Conservation (phyloP, 2,797 vertebrate species). For the Malacoctenus gilli region DNA sequence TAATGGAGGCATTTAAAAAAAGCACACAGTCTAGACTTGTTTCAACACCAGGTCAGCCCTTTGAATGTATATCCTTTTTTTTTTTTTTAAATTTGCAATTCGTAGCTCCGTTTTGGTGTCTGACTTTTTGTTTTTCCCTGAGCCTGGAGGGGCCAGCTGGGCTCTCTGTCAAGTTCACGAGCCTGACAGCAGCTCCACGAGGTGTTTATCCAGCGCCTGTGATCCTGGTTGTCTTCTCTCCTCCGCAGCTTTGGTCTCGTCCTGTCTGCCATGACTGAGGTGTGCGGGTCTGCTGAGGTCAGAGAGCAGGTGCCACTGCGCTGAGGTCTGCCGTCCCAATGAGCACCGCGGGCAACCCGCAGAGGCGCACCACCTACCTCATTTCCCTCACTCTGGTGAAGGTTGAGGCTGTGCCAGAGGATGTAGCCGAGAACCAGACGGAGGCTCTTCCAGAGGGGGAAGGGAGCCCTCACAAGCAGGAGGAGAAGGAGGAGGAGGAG, state of each 20-base stretch:
- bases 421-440: conserved; percentile 69
- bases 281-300: conserved; percentile 68
- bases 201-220: conserved; percentile 22
- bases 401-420: conserved; percentile 88
- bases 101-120: conserved; percentile 1
- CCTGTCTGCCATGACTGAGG: conserved; percentile 66
- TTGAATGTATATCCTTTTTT: conserved; percentile 50
- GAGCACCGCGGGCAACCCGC: conserved; percentile 88
- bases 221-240: conserved; percentile 26
- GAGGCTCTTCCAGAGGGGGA: conserved; percentile 71
- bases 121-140: conserved; percentile 19
- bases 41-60: conserved; percentile 62
- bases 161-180: conserved; percentile 29
- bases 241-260: too few species aligned
- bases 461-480: conserved; percentile 66
- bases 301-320: conserved; percentile 65
- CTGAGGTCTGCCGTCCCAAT: conserved; percentile 83
- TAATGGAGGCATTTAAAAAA: conserved; percentile 63
- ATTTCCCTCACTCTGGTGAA: conserved; percentile 96
- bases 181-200: conserved; percentile 8
- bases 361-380: conserved; percentile 95
- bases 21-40: conserved; percentile 71
- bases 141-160: conserved; percentile 15
- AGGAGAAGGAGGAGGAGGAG: conserved; percentile 50
- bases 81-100: conserved; percentile 45